Conservation (phyloP, 2,113 vertebrate genomes). For the Microcebus griseorufus region DNA sequence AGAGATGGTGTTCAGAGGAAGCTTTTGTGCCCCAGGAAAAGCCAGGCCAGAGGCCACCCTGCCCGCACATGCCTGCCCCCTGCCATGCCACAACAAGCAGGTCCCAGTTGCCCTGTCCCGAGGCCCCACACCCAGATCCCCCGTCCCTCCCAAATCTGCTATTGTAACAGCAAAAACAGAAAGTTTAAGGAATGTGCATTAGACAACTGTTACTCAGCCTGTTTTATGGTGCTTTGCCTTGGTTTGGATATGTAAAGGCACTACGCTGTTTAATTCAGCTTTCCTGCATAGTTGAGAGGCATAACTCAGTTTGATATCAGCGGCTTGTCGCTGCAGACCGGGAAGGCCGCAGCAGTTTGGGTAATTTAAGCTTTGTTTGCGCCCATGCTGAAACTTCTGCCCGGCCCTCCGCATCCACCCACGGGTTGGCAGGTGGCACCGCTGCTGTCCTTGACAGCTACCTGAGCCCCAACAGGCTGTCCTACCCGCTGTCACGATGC, state of each 20-base stretch:
- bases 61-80: no score
- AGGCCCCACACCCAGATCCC: background rate
- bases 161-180: background rate
- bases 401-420: fast-evolving
- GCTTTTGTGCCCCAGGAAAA: background rate
- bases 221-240: conserved; percentile 44
- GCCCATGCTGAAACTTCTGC: background rate
- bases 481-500: background rate
- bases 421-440: background rate
- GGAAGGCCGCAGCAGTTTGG: background rate
- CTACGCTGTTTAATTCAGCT: conserved; percentile 71
- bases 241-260: conserved; percentile 44
- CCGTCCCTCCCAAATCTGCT: conserved; percentile 1
- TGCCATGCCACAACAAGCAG: fast-evolving
- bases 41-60: background rate
- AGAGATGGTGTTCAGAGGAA: background rate
- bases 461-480: conserved; percentile 34
- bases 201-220: conserved; percentile 44
- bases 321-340: background rate
- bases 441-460: background rate
- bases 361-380: conserved; percentile 34
- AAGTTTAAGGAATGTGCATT: background rate
- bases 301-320: conserved; percentile 54
- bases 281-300: background rate
- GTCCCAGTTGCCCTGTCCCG: background rate